phyloP scores from a whole-genome alignment of 2,797 vertebrate genomes.

The Arctocebus calabarensis region DNA sequence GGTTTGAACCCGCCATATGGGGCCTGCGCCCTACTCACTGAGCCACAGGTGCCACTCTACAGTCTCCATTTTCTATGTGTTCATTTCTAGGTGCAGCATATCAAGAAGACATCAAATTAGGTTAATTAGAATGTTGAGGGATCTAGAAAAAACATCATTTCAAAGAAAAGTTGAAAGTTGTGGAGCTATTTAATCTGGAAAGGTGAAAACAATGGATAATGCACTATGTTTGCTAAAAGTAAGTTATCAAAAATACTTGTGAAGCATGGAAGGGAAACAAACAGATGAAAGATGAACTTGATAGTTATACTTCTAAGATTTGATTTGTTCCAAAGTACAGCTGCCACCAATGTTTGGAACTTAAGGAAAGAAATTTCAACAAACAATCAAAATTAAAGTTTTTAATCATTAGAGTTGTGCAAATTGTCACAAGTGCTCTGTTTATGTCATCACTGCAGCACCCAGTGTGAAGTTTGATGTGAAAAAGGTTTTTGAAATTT shows the following conservation, averaged over 20 bases:
- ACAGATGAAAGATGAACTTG: neutral
- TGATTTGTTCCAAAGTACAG: neutral
- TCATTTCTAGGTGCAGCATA: neutral
- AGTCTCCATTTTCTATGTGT: neutral
- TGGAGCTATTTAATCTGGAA: neutral
- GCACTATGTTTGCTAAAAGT: neutral
- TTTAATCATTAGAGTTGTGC: neutral
- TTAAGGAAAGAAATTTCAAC: neutral
- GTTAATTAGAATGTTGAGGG: neutral
- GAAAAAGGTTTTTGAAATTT: neutral
- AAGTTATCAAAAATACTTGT: conserved; percentile 6
- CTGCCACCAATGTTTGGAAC: neutral
- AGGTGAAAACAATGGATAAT: neutral
- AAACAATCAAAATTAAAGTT: conserved; percentile 34
- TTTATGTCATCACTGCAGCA: neutral
- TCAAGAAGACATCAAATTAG: neutral
- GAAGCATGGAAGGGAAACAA: neutral
- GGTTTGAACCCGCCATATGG: too few species aligned
- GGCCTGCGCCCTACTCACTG: too few species aligned
- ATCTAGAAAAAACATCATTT: neutral
- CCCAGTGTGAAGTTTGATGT: neutral
- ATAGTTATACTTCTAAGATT: neutral
- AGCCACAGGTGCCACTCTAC: neutral
- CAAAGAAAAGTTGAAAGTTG: neutral
- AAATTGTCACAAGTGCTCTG: neutral